Evolutionary conservation across 2,797 vertebrate genomes (phyloP).

Genomic region (Heliangelus exortis): DNA sequence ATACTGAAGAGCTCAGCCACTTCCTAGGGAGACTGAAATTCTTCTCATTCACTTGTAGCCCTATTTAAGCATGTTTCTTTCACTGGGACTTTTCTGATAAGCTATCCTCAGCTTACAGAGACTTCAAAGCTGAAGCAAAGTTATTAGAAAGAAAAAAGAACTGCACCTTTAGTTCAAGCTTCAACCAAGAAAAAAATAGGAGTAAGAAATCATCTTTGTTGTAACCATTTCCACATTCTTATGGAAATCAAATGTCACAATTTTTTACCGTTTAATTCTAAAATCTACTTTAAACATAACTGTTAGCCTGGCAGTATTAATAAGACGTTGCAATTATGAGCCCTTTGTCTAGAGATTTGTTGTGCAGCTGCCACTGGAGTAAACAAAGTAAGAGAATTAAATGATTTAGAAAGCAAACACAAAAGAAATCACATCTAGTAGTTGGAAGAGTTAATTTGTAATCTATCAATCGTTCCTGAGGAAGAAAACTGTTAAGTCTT

Average conservation of each 20-base stretch:
- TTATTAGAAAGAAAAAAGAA: slow-evolving; percentile 43
- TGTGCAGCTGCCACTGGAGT: background rate
- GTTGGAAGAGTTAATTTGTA: background rate
- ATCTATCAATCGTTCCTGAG: background rate
- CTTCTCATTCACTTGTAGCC: slow-evolving; percentile 34
- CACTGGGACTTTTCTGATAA: slow-evolving; percentile 63
- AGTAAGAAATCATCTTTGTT: slow-evolving; percentile 21
- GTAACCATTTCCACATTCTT: background rate
- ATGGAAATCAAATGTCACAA: background rate
- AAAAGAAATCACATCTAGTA: background rate
- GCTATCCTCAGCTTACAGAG: slow-evolving; percentile 56
- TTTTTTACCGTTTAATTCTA: background rate
- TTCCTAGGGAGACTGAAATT: slow-evolving; percentile 57
- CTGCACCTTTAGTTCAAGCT: slow-evolving; percentile 54
- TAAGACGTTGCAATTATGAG: background rate
- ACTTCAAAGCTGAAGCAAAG: slow-evolving; percentile 66
- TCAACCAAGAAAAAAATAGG: slow-evolving; percentile 52
- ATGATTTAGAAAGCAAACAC: background rate
- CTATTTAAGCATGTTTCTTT: slow-evolving; percentile 53
- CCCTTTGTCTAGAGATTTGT: background rate
- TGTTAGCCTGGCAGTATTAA: background rate
- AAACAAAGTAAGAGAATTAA: background rate
- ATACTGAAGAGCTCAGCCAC: slow-evolving; percentile 36
- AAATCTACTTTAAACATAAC: slow-evolving; percentile 9
- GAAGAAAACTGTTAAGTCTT: background rate